Evolutionary conservation across 2,888 invertebrate genomes (phyloP), one percentile per base, ranked within the genome.

Genomic region (Micoletzkya japonica): DNA sequence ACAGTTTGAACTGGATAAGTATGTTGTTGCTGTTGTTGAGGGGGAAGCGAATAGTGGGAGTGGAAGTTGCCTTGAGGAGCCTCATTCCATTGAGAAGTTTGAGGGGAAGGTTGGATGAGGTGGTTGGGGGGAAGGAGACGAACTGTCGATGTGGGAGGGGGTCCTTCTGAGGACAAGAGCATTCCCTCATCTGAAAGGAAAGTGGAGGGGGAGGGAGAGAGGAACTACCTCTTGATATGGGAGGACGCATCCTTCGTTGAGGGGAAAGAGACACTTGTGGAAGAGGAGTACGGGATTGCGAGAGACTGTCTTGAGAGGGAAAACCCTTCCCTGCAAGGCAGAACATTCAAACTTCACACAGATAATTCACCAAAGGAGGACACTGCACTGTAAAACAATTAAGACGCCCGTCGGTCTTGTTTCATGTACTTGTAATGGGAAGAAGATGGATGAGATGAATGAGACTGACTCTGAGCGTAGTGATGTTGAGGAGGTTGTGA

Each of bases 91-190:
- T 59, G 59, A 14, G 32, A 30, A 17, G 56, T 17, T 20, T 58
- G 36, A 24, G 36, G 26, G 4, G 37, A 28, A 44, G 28, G 60
- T 28, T 32, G 44, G 39, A 60, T 60, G 14, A 44, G 39, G 4
- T 60, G 39, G 49, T 30, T 24, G 26, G 63, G 63, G 20, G 63
- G 63, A 49, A 63, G 63, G 24, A 63, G 63, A 63, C 63, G 63
- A 24, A 63, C 63, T 10, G 63, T 63, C 2, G 63, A 63, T 24
- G 63, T 63, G 34, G 63, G 63, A 49, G 61, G 61, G 50, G 44
- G 39, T 28, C n/a, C 60, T 44, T 60, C 26, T 24, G 26, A 10
- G n/a, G n/a, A n/a, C n/a, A n/a, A n/a, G n/a, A n/a, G n/a, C n/a
- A n/a, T n/a, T n/a, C n/a, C n/a, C n/a, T n/a, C n/a, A n/a, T n/a